phyloP scores from a whole-genome alignment of 2,113 vertebrate genomes.

The Eptesicus fuscus region DNA sequence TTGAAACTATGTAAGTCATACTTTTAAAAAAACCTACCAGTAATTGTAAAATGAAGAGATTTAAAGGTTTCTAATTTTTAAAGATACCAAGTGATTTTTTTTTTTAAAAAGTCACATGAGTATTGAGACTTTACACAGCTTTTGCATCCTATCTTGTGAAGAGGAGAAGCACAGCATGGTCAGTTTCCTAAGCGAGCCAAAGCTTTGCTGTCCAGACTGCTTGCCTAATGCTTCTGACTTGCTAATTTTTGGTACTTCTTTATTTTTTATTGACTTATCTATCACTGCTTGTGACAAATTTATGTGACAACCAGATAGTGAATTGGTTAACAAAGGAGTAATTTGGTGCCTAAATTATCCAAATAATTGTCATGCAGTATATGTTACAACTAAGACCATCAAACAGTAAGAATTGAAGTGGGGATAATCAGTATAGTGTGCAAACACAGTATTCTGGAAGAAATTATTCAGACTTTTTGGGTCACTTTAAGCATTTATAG shows the following conservation, averaged over 20 bases:
- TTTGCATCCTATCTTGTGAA: not conserved
- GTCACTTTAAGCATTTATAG: not conserved
- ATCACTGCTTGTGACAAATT: not conserved
- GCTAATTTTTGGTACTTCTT: not conserved
- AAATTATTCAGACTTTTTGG: not conserved
- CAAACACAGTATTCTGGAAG: not conserved
- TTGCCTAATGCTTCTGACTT: not conserved
- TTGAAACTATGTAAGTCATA: not conserved
- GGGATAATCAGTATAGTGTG: not conserved
- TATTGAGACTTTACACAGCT: not conserved
- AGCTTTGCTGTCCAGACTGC: not conserved
- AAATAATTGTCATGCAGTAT: not conserved
- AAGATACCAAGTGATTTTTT: not conserved
- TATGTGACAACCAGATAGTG: not conserved
- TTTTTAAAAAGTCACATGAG: not conserved
- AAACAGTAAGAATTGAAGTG: not conserved
- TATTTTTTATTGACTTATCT: not conserved
- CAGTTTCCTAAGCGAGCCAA: not conserved
- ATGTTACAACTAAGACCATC: not conserved
- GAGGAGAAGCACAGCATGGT: not conserved
- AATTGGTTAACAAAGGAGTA: not conserved
- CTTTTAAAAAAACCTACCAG: not conserved
- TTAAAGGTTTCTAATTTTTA: not conserved
- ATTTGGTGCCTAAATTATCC: not conserved
- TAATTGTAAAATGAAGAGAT: not conserved